Percentiles rank a stretch among this genome's conserved stretches.
Evolutionary conservation across 1,140 invertebrate genomes (phyloP).

Genomic region (Ectropis grisescens): DNA sequence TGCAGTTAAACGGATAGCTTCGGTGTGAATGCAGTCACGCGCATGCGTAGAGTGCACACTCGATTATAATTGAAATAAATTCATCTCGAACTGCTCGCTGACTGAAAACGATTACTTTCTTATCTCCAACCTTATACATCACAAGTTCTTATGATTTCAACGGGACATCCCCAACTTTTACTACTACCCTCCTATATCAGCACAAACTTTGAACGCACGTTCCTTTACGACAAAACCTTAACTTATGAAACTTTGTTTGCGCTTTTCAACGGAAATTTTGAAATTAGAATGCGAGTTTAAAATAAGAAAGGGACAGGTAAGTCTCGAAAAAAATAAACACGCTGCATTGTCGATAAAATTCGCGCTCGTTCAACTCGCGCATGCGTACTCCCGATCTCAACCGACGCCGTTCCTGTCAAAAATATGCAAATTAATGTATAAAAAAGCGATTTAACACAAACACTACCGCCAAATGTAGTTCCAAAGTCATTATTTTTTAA

Average conservation of each 20-base stretch:
- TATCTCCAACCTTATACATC: slow-evolving; percentile 13
- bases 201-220: too few species aligned
- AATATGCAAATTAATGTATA: slow-evolving; percentile 68
- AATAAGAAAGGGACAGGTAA: too few species aligned
- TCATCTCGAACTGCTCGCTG: slow-evolving; percentile 33
- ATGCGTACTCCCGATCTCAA: slow-evolving; percentile 32
- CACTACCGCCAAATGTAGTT: slow-evolving; percentile 36
- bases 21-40: slow-evolving; percentile 40
- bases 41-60: slow-evolving; percentile 43
- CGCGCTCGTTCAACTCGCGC: slow-evolving; percentile 26
- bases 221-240: too few species aligned
- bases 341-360: slow-evolving; percentile 65
- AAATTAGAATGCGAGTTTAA: too few species aligned
- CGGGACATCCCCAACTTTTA: slow-evolving; percentile 7
- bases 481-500: slow-evolving; percentile 3
- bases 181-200: too few species aligned
- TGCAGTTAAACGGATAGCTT: too few species aligned
- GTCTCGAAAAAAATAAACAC: too few species aligned
- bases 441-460: slow-evolving; percentile 49
- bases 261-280: too few species aligned
- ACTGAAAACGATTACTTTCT: slow-evolving; percentile 32
- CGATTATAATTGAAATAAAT: slow-evolving; percentile 66
- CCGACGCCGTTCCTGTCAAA: slow-evolving; percentile 42
- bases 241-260: too few species aligned
- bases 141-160: slow-evolving; percentile 4